phyloP scores from a whole-genome alignment of 1,140 invertebrate genomes.

The Bombus fervidus region DNA sequence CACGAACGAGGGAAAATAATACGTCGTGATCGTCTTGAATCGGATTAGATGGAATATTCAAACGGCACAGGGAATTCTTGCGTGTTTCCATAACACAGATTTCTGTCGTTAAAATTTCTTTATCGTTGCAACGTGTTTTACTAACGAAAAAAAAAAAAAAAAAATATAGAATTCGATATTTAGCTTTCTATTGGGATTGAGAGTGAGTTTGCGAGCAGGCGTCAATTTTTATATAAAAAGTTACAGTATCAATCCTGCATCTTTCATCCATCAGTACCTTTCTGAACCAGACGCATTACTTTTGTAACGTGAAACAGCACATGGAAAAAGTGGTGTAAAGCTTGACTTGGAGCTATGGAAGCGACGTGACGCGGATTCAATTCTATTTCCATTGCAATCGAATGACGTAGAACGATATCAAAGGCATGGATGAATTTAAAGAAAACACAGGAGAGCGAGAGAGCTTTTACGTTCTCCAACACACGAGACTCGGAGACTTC shows the following conservation, averaged over 20 bases:
- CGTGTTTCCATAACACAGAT: neutral
- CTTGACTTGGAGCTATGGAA: neutral
- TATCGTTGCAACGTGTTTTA: neutral
- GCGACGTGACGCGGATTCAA: constrained; percentile 2
- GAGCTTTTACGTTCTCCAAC: constrained; percentile 1
- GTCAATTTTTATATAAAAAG: neutral
- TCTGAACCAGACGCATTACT: neutral
- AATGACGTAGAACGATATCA: constrained; percentile 11
- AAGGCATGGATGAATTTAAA: constrained; percentile 8
- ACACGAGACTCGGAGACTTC: neutral
- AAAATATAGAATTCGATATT: neutral
- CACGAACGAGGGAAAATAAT: neutral
- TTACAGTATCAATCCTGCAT: neutral
- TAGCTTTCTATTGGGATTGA: neutral
- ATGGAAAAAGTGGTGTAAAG: neutral
- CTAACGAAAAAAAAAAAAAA: neutral
- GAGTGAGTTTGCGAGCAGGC: neutral
- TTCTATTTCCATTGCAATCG: constrained; percentile 10
- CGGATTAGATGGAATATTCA: neutral
- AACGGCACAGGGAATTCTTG: neutral
- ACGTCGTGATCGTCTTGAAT: too few species aligned
- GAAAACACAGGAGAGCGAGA: neutral
- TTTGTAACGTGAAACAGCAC: neutral
- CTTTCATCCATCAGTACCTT: neutral
- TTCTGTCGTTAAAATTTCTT: neutral